Base-by-base conservation (phyloP, 92 coral and sea anemone species). In the Epizoanthus stellaris region DNA sequence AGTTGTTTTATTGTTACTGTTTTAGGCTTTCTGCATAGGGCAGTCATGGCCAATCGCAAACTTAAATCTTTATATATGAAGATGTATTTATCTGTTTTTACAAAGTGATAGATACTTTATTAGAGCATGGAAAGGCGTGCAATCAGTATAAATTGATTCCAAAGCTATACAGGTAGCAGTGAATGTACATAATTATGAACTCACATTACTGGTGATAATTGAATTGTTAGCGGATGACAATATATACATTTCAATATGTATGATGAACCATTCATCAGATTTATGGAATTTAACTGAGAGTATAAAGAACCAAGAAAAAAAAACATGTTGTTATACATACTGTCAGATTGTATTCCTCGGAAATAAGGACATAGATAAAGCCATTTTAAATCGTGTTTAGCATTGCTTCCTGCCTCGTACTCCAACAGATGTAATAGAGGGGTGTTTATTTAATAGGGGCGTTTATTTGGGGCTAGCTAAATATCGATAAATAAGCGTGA, bases 131-230 rank as follows among this genome's bases (percentile, higher is more conserved):
- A 66, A 21, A 66, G 71, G 42, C 45, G 71, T 66, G 71, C 43
- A 66, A 66, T 66, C 71, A 66, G 45, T 68, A 68, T 68, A 68
- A 68, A 25, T 68, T 68, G 73, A 67, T 68, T 39, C 73, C 73
- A 68, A 68, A 68, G 73, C 73, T 68, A 68, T 39, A 68, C 73
- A 39, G 73, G 73, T 68, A 68, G 53, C 73, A 68, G 49, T 39
- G 73, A 68, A 68, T 68, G 73, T 2, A 68, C 73, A 36, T 1
- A 68, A 30, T 68, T 13, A 62, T 4, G 67, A 62, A 19, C 67
- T 17, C 36, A 30, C 36, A 30, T 30, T 30, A 30, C 36, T 30
- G 36, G 36, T 23, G 25, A 23, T 23, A 23, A 23, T 23, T 23
- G 25, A 23, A 23, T 23, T 23, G 25, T 23, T 23, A 23, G 25